Conservation (phyloP, 30 jellyfish, hydroid and myxozoan genomes). For the Rhopilema esculentum region DNA sequence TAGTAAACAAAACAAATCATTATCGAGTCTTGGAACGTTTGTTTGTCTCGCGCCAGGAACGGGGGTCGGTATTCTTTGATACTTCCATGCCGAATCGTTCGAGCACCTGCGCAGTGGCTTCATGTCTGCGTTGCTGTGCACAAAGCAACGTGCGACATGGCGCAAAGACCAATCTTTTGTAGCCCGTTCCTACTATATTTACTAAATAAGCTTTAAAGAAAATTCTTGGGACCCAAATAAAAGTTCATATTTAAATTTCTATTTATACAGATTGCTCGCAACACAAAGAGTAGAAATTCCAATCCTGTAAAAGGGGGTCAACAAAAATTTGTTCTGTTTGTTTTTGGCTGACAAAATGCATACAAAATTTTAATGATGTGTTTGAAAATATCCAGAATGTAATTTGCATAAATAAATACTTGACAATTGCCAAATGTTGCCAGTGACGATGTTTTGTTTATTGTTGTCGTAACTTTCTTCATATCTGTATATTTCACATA, state of each 20-base stretch:
- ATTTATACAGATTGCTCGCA: background rate
- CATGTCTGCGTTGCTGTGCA: background rate
- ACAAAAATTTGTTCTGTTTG: background rate
- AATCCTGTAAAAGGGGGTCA: background rate
- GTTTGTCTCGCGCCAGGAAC: background rate
- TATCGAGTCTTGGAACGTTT: background rate
- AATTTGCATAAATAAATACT: no score
- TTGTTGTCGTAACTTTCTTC: no score
- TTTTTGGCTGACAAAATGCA: background rate
- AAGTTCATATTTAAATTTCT: no score
- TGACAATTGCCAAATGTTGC: background rate
- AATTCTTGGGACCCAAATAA: no score
- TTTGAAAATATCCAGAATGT: no score
- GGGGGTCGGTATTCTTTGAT: background rate
- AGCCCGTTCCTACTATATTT: no score
- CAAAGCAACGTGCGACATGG: no score
- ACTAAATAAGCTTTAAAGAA: no score
- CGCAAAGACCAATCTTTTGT: background rate
- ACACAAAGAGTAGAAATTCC: background rate
- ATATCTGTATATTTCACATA: background rate
- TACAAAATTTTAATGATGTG: no score
- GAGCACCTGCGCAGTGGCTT: background rate
- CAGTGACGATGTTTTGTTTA: background rate
- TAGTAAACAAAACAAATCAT: slow-evolving; percentile 8
- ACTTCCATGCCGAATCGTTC: background rate